phyloP scores from a whole-genome alignment of 2,888 invertebrate species.

The Achlya flavicornis region DNA sequence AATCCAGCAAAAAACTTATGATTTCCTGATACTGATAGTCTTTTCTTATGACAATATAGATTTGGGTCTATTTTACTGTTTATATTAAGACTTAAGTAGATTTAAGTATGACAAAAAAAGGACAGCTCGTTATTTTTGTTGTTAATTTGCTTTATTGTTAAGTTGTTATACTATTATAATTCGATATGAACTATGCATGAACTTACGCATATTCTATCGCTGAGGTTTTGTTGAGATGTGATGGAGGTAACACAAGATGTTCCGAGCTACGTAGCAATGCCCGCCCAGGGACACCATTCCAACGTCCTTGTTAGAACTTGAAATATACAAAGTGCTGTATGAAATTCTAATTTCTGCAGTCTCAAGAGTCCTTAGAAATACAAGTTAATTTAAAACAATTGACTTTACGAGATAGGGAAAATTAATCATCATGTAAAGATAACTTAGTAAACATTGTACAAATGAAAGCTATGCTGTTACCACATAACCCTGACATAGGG shows the following conservation, averaged over 20 bases:
- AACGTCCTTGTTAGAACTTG: no score
- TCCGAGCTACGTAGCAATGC: no score
- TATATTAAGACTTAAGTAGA: not conserved
- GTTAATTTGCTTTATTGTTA: not conserved
- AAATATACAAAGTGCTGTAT: no score
- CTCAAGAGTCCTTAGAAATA: no score
- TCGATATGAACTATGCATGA: no score
- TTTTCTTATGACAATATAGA: not conserved
- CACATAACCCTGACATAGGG: not conserved
- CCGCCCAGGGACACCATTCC: no score
- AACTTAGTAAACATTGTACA: conserved; percentile 4
- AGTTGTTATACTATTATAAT: not conserved
- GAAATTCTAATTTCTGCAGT: no score
- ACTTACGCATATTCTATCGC: no score
- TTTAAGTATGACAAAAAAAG: not conserved
- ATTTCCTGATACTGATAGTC: not conserved
- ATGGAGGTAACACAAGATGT: no score
- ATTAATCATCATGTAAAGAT: not conserved
- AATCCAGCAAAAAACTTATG: not conserved
- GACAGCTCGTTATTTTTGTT: not conserved
- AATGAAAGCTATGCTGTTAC: not conserved
- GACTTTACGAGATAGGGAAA: not conserved
- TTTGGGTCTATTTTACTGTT: not conserved
- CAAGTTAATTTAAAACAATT: no score
- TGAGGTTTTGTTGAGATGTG: no score